phyloP scores from a whole-genome alignment of 92 coral and sea anemone species.

The Isaurus tuberculatus region DNA sequence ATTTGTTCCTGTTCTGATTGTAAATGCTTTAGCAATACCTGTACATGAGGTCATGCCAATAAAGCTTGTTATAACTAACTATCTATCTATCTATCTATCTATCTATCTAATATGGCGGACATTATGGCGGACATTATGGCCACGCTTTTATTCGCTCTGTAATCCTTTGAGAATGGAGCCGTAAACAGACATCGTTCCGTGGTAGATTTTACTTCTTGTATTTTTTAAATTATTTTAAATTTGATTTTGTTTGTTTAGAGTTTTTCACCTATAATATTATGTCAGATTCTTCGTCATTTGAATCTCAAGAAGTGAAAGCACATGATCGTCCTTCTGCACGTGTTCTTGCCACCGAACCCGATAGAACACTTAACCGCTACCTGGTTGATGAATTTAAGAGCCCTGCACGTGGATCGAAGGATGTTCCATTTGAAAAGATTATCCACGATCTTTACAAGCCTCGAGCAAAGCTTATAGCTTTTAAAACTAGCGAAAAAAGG shows the following conservation, averaged over 20 bases:
- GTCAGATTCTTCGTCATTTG: neutral
- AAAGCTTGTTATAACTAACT: too few relatives aligned
- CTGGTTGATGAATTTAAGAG: neutral
- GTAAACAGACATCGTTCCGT: conserved; percentile 3
- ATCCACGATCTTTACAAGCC: conserved; percentile 38
- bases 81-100: neutral
- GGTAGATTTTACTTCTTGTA: neutral
- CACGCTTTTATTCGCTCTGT: neutral
- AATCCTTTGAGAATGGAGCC: neutral
- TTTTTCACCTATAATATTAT: neutral
- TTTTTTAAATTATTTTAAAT: neutral
- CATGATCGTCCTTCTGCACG: neutral
- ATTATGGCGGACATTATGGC: neutral
- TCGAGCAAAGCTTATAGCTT: conserved; percentile 38
- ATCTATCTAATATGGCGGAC: neutral
- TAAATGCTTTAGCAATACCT: too few relatives aligned
- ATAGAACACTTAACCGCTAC: neutral
- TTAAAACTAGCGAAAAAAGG: conserved; percentile 43
- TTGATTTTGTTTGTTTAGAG: neutral
- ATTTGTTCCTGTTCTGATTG: too few relatives aligned
- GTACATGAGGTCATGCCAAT: too few relatives aligned
- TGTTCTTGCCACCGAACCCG: neutral
- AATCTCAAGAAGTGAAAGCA: neutral
- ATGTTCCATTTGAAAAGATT: conserved; percentile 52
- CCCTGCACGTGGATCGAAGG: conserved; percentile 10